Conservation (phyloP, 37 sponge, comb jelly and placozoan genomes). For the Aplysina aerophoba region DNA sequence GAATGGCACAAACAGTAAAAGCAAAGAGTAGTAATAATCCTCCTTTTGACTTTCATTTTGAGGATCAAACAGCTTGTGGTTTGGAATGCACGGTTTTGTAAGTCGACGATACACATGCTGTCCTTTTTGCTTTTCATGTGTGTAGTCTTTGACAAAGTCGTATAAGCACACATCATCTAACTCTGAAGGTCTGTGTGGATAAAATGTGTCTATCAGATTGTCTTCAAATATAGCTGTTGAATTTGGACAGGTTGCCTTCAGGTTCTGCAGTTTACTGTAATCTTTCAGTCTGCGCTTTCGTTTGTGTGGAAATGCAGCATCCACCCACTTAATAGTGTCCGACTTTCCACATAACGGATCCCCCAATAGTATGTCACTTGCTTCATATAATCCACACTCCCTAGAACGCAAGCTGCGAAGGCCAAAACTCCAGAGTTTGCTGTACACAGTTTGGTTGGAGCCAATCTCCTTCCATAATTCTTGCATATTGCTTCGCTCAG, state of each 20-base stretch:
- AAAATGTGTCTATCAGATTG: conserved; percentile 34
- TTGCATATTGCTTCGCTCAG: conserved; percentile 43
- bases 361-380: conserved; percentile 19
- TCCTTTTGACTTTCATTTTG: conserved; percentile 37
- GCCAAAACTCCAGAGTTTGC: conserved; percentile 27
- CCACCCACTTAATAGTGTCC: conserved; percentile 39
- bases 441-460: not conserved
- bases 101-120: conserved; percentile 10
- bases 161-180: conserved; percentile 13
- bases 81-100: conserved; percentile 11
- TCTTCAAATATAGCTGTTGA: conserved; percentile 34
- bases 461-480: conserved; percentile 36
- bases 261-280: not conserved
- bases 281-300: conserved; percentile 26
- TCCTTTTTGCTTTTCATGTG: not conserved
- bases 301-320: conserved; percentile 26
- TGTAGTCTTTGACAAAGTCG: conserved; percentile 23
- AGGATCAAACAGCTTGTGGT: conserved; percentile 46
- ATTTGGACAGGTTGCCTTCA: not conserved
- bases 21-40: conserved; percentile 48
- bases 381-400: not conserved
- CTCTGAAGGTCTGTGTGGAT: conserved; percentile 32
- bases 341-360: conserved; percentile 33
- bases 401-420: not conserved
- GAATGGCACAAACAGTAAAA: conserved; percentile 50